Evolutionary conservation across 2,888 invertebrate species (phyloP), one percentile per base, ranked within the genome.

Genomic region (Troides aeacus): DNA sequence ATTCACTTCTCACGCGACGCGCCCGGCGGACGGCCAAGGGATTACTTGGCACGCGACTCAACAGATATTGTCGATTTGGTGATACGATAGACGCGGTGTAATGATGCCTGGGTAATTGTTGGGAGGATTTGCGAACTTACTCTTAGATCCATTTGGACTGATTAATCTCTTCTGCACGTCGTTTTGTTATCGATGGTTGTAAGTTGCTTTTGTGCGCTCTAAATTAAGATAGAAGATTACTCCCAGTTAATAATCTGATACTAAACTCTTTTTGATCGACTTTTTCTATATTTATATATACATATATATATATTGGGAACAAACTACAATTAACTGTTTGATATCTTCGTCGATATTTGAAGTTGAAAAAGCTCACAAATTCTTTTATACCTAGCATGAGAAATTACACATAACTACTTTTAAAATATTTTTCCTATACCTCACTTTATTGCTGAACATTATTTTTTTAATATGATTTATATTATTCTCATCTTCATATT

Each of bases 1-100:
- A 88, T 89, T 89, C 86, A 87, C 89, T 91, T 91, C 91, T 90
- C 92, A 91, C 91, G 90, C 88, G 88, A 87, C 80, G 76, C 77
- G 75, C 79, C 79, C 77, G 83, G 81, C 79, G 84, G 85, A 84
- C 88, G 89, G 88, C 86, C 87, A 82, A 83, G 82, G 88, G 92
- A 91, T 92, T 90, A 90, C 78, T 74, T 72, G 84, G 76, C 91
- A 92, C 91, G 90, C 90, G 92, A 83, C 90, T 74, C 74, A 83
- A 90, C 91, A 91, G 89, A 92, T 86, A 90, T 91, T 88, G 87
- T 92, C 90, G 87, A 88, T 91, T 88, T 89, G 75, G 80, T 77
- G 78, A 81, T 80, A 79, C 77, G 81, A 79, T 82, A 87, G 82
- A 79, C 78, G 79, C 78, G 73, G 78, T 85, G 87, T 89, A 90